Base-by-base conservation (phyloP, 2,888 invertebrate genomes). In the Lithodes maja region DNA sequence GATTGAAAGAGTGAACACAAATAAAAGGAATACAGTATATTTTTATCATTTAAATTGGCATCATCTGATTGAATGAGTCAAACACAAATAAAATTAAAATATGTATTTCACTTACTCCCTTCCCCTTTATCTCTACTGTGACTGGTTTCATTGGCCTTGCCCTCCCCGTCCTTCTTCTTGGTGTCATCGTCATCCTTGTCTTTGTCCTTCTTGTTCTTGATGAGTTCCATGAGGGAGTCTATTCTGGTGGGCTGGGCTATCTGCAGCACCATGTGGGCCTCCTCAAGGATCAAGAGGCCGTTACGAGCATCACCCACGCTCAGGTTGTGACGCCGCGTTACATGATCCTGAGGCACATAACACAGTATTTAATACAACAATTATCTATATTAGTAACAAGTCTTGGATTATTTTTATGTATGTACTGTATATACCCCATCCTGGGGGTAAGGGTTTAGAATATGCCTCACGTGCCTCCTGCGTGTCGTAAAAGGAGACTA, bases 271-370 rank as follows among this genome's bases (percentile, higher is more conserved):
- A 95, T 95, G 86, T 95, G 95, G 0, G 95, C 95, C 92, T 95
- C 95, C 74, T 95, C 95, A 94, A 95, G 94, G 15, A 95, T 95
- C 61, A 95, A 94, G 1, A 95, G 94, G 0, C 95, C 95, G 92
- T 95, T 95, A 75, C 95, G 94, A 0, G 95, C 95, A 90, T 95
- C 95, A 87, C 94, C 94, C 89, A 95, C 94, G 0, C 95, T 94
- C 0, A 95, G 94, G 54, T 95, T 95, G 93, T 95, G 95, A 2
- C 94, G 93, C 9, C 94, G 93, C 0, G 95, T 95, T 0, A 95
- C 95, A 93, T 95, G 95, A 0, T 94, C 93, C 91, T 91, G 86
- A 68, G 68, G 53, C n/a, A 61, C 9, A 61, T 7, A 15, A 61
- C 33, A 33, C 33, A 33, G 33, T 33, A 33, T 33, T 33, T 33